These are phyloP conservation scores for Parazoanthus atlanticus DNA, from an alignment of 92 coral and sea anemone genomes.

Conservation along the genomic window DNA sequence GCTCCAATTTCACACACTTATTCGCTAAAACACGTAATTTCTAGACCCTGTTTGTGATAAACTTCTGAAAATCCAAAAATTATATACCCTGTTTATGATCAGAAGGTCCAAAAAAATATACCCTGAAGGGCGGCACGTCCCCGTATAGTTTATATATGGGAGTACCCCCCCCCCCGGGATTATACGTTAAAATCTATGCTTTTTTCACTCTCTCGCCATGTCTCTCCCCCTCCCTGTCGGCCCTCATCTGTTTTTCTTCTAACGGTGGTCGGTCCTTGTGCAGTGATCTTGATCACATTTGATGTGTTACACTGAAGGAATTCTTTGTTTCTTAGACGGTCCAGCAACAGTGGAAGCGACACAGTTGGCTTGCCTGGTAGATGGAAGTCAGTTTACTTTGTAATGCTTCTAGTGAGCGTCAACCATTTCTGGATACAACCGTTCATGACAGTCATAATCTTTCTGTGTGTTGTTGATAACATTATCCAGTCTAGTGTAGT, in stretches of 20 bases:
- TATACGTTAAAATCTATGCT: background rate
- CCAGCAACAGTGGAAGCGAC: slow-evolving; percentile 20
- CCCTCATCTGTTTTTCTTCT: background rate
- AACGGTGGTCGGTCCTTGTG: background rate
- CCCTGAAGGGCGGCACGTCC: too few relatives aligned
- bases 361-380: slow-evolving; percentile 4
- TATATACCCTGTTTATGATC: too few relatives aligned
- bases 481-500: background rate
- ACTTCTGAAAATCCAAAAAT: too few relatives aligned
- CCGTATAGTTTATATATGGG: too few relatives aligned
- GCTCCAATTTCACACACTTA: too few relatives aligned
- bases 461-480: too few relatives aligned
- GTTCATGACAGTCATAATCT: too few relatives aligned
- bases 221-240: background rate
- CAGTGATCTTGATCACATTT: background rate
- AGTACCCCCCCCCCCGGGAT: too few relatives aligned
- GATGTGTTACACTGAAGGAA: background rate
- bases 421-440: background rate
- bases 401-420: background rate
- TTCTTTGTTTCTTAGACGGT: slow-evolving; percentile 3
- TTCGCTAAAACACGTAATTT: too few relatives aligned
- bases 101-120: too few relatives aligned
- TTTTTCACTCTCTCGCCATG: background rate
- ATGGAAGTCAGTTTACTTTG: background rate
- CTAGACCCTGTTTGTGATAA: too few relatives aligned